Evolutionary conservation across 2,888 invertebrate species (phyloP), one percentile per base, ranked within the genome.

Genomic region (Pheosia tremula): DNA sequence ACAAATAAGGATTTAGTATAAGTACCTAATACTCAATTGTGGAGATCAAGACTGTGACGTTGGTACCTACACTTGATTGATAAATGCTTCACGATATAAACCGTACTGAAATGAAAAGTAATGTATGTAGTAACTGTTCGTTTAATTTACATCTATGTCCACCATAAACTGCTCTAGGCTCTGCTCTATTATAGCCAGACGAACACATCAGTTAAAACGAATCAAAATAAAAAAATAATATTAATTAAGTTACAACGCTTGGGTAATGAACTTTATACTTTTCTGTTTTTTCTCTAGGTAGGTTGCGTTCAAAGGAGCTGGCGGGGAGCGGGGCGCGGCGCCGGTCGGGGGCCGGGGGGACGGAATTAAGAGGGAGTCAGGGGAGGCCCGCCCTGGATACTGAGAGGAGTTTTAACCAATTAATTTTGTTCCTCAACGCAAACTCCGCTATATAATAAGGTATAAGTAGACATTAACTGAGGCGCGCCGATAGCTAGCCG

Each of bases 361-460:
- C 81, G 88, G 91, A 88, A 91, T 91, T 89, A 91, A 90, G 91
- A 86, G 90, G 90, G 91, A 84, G 90, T 78, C 78, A 83, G 87
- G 88, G 84, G 78, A 86, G 80, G 87, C 86, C 90, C 90, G 89
- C 93, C 93, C 89, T 91, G 93, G 94, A 94, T 93, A 93, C 94
- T 89, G 93, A 94, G 94, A 94, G 94, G 94, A 94, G 94, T 94
- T 94, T 94, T 94, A 94, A 94, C 94, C 94, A 94, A 94, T 94
- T 94, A 94, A 94, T 94, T 94, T 94, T 94, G 94, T 94, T 94
- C 94, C 94, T 94, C 94, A 93, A 93, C 93, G 93, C 93, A 93
- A 93, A 93, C 93, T 93, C 90, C 87, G 93, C 93, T 92, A 93
- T 93, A 93, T 92, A 93, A 93, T 93, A 93, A 93, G 93, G 91